A percentile compares a stretch with the other conserved stretches of the same genome.
Evolutionary conservation across 2,113 vertebrate genomes (phyloP).

Genomic region (Ranitomeya variabilis): DNA sequence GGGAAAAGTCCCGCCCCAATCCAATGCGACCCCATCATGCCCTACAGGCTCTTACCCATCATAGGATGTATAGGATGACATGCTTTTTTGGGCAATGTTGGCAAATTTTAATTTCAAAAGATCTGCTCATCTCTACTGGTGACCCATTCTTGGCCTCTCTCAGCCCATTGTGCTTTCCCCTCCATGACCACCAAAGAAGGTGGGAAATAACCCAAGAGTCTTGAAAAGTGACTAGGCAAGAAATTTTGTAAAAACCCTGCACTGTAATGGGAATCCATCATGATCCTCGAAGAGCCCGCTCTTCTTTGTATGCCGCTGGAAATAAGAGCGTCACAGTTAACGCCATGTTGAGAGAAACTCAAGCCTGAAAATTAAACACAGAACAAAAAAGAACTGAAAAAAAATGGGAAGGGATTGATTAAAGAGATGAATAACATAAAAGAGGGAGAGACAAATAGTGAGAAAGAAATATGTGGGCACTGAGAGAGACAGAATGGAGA

Average conservation of each 20-base stretch:
- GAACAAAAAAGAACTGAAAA: slow-evolving; percentile 9
- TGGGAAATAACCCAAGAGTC: too few species aligned
- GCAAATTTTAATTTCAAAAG: too few species aligned
- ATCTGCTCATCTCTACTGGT: too few species aligned
- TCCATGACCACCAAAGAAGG: background rate
- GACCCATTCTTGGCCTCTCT: too few species aligned
- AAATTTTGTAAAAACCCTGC: background rate
- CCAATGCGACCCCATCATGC: too few species aligned
- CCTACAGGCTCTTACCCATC: too few species aligned
- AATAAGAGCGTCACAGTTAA: background rate
- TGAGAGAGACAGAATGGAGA: slow-evolving; percentile 36
- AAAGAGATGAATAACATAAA: slow-evolving; percentile 35
- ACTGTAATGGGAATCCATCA: background rate
- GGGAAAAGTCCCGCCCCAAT: too few species aligned
- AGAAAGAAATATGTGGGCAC: slow-evolving; percentile 39
- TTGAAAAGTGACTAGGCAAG: too few species aligned
- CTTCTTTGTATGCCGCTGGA: background rate
- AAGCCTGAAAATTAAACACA: slow-evolving; percentile 3
- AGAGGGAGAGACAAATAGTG: slow-evolving; percentile 38
- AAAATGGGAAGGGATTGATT: slow-evolving; percentile 25
- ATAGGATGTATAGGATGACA: too few species aligned
- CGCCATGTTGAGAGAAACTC: background rate
- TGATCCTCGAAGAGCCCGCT: background rate
- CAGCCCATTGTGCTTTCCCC: too few species aligned
- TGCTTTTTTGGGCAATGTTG: too few species aligned